Evolutionary conservation across 2,797 vertebrate genomes (phyloP), one percentile per base, ranked within the genome.

Genomic region (Astyanax mexicanus): DNA sequence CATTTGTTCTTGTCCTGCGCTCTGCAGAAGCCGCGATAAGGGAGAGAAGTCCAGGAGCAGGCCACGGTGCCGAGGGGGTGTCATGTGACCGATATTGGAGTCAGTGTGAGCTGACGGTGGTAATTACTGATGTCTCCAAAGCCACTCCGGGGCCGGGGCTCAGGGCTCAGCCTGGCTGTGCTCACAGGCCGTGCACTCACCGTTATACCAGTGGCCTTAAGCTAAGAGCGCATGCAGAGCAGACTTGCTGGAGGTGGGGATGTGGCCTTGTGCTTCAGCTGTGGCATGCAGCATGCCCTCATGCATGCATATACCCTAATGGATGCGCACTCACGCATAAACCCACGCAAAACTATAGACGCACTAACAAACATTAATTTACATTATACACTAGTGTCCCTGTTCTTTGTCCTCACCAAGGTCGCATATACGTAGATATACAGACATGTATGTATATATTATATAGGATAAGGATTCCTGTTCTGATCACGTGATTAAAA

Each of bases 71-170:
- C 1, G 12, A 65, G 70, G 27, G 54, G 52, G 54, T 49, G 68
- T 60, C 65, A 75, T 73, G 55, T 72, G 71, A 70, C 76, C 73
- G 66, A 66, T 58, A 72, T 67, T 57, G 68, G 57, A 29, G 21
- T 72, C 66, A 80, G 66, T 75, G 69, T 67, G 65, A 78, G 71
- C 72, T 73, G 60, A 69, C 44, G 35, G 62, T 80, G 62, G 47
- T 80, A 86, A 83, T 81, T 84, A 75, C 77, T 55, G 62, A 60
- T 73, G 75, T 78, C 65, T 73, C 54, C 54, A 51, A 80, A 83
- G 74, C 65, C 76, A 80, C 66, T 74, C 68, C 38, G 29, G 74
- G 64, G 57, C 54, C 40, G 21, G 60, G 69, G 62, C 79, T 80
- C 64, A 76, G 40, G 70, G 62, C 62, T 72, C 51, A 61, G 69